phyloP scores from a whole-genome alignment of 2,888 invertebrate genomes.

The Erebia epiphron region DNA sequence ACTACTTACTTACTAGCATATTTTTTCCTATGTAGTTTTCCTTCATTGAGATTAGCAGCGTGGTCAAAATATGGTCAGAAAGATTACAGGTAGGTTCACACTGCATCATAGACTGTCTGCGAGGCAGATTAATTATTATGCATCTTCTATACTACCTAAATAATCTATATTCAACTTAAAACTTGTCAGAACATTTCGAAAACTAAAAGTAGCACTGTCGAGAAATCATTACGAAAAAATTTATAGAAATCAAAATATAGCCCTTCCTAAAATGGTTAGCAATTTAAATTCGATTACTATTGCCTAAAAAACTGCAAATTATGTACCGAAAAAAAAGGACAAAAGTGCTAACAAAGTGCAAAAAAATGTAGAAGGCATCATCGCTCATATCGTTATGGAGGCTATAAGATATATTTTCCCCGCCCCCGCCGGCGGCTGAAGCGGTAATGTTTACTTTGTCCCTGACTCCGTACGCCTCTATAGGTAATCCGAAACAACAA shows the following conservation, averaged over 20 bases:
- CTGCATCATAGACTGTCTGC: no score
- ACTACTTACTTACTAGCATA: no score
- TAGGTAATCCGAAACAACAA: conserved; percentile 74
- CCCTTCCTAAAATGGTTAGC: not conserved
- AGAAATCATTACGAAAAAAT: not conserved
- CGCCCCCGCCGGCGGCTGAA: conserved; percentile 45
- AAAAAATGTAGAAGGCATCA: conserved; percentile 39
- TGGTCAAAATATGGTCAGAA: no score
- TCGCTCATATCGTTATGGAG: conserved; percentile 38
- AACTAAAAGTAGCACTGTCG: not conserved
- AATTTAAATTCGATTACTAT: conserved; percentile 8
- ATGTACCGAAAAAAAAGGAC: conserved; percentile 21
- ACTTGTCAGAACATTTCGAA: not conserved
- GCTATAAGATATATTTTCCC: conserved; percentile 29
- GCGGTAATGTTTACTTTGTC: conserved; percentile 78
- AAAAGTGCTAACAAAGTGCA: conserved; percentile 40
- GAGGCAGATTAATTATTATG: no score
- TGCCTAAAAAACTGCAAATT: conserved; percentile 13
- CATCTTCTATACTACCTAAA: not conserved
- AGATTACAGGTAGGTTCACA: no score
- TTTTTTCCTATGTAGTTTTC: no score
- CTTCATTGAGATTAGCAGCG: no score
- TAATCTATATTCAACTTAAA: not conserved
- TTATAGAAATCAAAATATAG: not conserved
- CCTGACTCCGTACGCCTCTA: conserved; percentile 72